A percentile compares a stretch with the other conserved stretches of the same genome.
Evolutionary conservation across 2,888 invertebrate genomes (phyloP).

Genomic region (Suillia variegata): DNA sequence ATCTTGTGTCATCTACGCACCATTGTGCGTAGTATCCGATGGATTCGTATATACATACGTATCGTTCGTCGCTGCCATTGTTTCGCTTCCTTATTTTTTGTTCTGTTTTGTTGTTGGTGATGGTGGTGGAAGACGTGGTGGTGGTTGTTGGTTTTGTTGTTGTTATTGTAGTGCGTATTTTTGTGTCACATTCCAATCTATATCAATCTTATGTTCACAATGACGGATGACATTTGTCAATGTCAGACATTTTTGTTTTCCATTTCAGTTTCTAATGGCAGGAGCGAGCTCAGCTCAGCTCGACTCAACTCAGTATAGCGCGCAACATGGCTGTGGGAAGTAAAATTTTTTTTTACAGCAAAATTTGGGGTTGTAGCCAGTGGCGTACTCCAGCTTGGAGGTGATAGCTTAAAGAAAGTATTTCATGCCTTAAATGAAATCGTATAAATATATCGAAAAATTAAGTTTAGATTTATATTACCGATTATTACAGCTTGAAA

Average conservation of each 20-base stretch:
- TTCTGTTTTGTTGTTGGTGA: conserved; percentile 30
- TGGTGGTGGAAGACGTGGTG: conserved; percentile 29
- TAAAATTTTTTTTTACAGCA: conserved; percentile 18
- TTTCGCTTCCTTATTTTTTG: conserved; percentile 37
- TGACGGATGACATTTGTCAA: conserved; percentile 63
- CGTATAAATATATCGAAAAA: too few species aligned
- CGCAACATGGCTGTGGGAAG: conserved; percentile 9
- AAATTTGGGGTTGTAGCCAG: conserved; percentile 25
- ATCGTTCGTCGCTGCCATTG: too few species aligned
- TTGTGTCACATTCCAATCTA: conserved; percentile 63
- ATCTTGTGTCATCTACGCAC: conserved; percentile 50
- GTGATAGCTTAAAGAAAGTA: background rate
- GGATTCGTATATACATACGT: too few species aligned
- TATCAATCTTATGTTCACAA: conserved; percentile 63
- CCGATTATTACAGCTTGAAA: too few species aligned
- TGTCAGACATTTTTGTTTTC: conserved; percentile 62
- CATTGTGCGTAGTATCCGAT: conserved; percentile 38
- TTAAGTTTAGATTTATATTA: too few species aligned
- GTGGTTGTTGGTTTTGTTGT: conserved; percentile 27
- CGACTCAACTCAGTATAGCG: conserved; percentile 1
- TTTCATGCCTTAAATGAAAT: too few species aligned
- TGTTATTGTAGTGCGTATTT: conserved; percentile 52
- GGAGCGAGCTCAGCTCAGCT: conserved; percentile 23
- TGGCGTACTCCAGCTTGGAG: conserved; percentile 15
- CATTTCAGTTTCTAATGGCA: conserved; percentile 49